A percentile compares a stretch with the other conserved stretches of the same genome.
Evolutionary conservation across 1,140 invertebrate species (phyloP).

Genomic region (Babylonia areolata): DNA sequence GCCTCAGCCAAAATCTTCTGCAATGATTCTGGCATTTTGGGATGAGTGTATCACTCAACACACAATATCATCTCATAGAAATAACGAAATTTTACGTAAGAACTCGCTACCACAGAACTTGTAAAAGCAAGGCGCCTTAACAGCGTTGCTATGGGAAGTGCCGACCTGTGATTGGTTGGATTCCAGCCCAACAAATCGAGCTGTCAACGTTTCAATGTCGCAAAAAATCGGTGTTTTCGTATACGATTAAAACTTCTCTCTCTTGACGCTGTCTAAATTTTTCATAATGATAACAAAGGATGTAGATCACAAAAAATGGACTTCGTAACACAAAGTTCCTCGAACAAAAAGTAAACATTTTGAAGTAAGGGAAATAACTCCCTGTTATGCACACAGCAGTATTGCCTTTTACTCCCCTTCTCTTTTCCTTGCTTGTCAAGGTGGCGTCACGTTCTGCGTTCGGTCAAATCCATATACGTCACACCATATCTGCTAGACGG

Average conservation of each 20-base stretch:
- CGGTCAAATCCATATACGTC: no score
- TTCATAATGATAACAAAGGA: neutral
- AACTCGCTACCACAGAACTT: conserved; percentile 21
- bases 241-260: no score
- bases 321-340: no score
- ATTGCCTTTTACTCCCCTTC: no score
- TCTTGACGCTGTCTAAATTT: no score
- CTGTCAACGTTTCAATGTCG: neutral
- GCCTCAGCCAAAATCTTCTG: conserved; percentile 69
- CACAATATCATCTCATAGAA: neutral
- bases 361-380: no score
- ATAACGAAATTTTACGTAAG: neutral
- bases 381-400: no score
- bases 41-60: neutral
- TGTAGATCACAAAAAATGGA: neutral
- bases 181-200: neutral
- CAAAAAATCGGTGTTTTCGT: neutral
- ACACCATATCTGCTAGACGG: no score
- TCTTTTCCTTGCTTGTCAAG: no score
- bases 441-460: no score
- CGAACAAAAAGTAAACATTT: no score
- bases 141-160: conserved; percentile 69
- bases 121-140: conserved; percentile 19
- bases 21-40: conserved; percentile 68
- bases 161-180: neutral